These are phyloP conservation scores for Psilopsiagon aurifrons DNA, from an alignment of 2,113 vertebrate genomes.

Conservation along the genomic window DNA sequence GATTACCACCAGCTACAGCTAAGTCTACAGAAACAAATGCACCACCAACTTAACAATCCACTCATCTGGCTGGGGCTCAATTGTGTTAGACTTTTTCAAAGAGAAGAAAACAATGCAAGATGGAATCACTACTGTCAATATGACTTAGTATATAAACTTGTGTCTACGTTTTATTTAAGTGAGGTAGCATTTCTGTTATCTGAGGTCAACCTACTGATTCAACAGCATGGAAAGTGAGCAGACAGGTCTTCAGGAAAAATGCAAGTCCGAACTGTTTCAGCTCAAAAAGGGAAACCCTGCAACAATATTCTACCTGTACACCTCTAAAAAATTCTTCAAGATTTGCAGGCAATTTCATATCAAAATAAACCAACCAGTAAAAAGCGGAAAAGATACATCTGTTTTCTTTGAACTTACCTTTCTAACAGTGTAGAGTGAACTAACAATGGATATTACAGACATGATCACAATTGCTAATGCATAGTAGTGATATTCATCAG, in stretches of 20 bases:
- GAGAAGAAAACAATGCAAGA: background rate
- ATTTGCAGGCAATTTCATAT: background rate
- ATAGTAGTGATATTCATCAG: constrained; percentile 97
- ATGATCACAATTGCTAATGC: constrained; percentile 93
- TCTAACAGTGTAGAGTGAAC: constrained; percentile 96
- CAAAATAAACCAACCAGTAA: background rate
- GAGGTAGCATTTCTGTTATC: background rate
- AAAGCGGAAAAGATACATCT: background rate
- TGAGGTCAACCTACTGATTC: background rate
- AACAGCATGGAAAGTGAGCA: background rate
- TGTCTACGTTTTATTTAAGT: background rate
- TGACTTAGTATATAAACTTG: background rate
- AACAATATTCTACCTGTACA: background rate
- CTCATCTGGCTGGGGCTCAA: background rate
- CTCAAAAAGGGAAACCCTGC: background rate
- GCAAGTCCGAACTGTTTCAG: background rate
- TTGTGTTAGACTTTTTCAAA: background rate
- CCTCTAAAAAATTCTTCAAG: background rate
- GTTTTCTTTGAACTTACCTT: constrained; percentile 81
- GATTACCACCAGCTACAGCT: background rate
- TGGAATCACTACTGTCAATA: background rate
- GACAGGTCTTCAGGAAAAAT: background rate
- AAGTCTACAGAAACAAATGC: background rate
- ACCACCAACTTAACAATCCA: background rate
- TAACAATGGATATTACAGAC: constrained; percentile 95